Evolutionary conservation across 2,797 vertebrate species (phyloP).

Genomic region (Lacerta viridis): DNA sequence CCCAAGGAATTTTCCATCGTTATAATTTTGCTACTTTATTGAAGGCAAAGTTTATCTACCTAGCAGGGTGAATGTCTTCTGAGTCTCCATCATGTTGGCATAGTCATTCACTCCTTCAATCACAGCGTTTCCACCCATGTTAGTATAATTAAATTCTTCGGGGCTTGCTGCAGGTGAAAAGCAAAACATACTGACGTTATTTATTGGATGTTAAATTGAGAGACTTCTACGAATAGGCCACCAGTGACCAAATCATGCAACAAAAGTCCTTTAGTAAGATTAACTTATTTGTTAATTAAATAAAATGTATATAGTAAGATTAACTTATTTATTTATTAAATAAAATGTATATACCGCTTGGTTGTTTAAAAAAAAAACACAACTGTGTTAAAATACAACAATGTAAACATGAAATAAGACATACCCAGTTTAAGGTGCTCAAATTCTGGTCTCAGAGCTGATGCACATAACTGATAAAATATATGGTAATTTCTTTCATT

Average conservation of each 20-base stretch:
- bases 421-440: constrained; percentile 89
- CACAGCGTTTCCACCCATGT: constrained; percentile 85
- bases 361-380: background rate
- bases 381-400: background rate
- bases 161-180: constrained; percentile 84
- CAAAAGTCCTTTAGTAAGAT: background rate
- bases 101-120: constrained; percentile 92
- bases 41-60: constrained; percentile 79
- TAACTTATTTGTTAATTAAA: background rate
- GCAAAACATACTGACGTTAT: constrained; percentile 28
- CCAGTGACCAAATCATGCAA: background rate
- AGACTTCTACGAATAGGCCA: background rate
- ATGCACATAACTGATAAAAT: constrained; percentile 98
- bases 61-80: constrained; percentile 89
- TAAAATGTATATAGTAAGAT: background rate
- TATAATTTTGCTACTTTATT: background rate
- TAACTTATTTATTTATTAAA: background rate
- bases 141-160: constrained; percentile 92
- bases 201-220: background rate
- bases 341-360: background rate
- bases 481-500: constrained; percentile 98
- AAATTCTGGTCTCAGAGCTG: constrained; percentile 88
- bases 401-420: constrained; percentile 62
- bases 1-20: background rate
- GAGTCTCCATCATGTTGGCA: constrained; percentile 91